Percentiles rank a stretch among this genome's conserved stretches.
phyloP scores from a whole-genome alignment of 2,797 vertebrate species.

The Gallinago stenura region DNA sequence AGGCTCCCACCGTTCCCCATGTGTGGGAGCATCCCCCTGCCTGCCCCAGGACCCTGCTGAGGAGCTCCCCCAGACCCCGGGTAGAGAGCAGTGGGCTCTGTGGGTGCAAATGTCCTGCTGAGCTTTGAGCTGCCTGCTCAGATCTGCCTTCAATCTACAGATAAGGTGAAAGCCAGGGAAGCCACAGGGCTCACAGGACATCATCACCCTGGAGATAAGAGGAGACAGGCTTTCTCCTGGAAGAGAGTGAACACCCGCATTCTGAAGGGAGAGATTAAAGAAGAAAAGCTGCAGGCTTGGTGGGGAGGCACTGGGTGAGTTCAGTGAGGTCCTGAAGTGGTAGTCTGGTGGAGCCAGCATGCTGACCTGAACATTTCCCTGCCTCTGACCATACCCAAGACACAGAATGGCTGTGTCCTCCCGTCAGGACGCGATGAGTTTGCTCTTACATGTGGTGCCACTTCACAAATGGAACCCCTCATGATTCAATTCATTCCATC shows the following conservation, averaged over 20 bases:
- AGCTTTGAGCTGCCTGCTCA: background rate
- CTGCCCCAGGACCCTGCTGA: accelerated
- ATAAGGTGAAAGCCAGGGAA: background rate
- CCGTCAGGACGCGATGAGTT: accelerated
- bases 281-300: background rate
- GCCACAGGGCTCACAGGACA: background rate
- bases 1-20: accelerated
- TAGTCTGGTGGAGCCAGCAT: background rate
- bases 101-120: accelerated
- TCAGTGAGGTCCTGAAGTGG: background rate
- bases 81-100: background rate
- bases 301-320: background rate
- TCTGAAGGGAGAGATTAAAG: background rate
- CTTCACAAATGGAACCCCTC: background rate
- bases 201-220: background rate
- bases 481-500: background rate
- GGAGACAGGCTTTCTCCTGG: background rate
- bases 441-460: accelerated
- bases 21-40: background rate
- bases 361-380: background rate
- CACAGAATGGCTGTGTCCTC: accelerated
- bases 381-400: background rate
- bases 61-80: background rate
- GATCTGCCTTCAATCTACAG: background rate
- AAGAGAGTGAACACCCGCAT: background rate